A percentile compares a stretch with the other conserved stretches of the same genome.
phyloP scores from a whole-genome alignment of 2,888 invertebrate genomes.

The Norana najaformis region DNA sequence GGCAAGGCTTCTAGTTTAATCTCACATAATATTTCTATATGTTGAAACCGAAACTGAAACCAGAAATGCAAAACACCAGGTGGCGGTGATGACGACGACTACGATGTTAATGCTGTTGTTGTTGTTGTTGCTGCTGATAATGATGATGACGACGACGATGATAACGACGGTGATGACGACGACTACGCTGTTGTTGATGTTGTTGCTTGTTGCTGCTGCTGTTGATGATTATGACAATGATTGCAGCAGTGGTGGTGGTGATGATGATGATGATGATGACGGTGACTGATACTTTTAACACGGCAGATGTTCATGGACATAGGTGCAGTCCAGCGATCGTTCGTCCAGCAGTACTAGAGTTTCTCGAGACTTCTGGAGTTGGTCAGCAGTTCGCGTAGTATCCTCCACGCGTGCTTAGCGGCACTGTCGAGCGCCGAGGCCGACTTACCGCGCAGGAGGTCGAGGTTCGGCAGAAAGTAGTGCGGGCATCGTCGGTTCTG shows the following conservation, averaged over 20 bases:
- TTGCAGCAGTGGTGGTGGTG: not conserved
- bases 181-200: not conserved
- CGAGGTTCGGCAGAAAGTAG: constrained; percentile 89
- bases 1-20: too few species aligned
- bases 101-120: not conserved
- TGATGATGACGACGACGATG: constrained; percentile 8
- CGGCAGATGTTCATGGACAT: not conserved
- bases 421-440: constrained; percentile 83
- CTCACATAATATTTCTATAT: too few species aligned
- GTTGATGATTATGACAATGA: not conserved
- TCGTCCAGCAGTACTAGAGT: constrained; percentile 68
- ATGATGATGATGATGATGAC: not conserved
- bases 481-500: constrained; percentile 92
- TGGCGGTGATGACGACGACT: not conserved
- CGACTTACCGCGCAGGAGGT: constrained; percentile 87
- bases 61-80: not conserved
- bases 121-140: constrained; percentile 15
- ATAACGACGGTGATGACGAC: constrained; percentile 15
- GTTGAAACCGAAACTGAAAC: not conserved
- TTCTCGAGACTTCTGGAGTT: constrained; percentile 88
- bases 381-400: constrained; percentile 86
- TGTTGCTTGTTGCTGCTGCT: not conserved
- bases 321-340: not conserved
- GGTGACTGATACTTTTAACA: not conserved
- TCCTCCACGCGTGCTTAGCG: constrained; percentile 88